These are phyloP conservation scores for Cyrtonyx montezumae DNA, from an alignment of 2,113 vertebrate genomes.

Conservation along the genomic window DNA sequence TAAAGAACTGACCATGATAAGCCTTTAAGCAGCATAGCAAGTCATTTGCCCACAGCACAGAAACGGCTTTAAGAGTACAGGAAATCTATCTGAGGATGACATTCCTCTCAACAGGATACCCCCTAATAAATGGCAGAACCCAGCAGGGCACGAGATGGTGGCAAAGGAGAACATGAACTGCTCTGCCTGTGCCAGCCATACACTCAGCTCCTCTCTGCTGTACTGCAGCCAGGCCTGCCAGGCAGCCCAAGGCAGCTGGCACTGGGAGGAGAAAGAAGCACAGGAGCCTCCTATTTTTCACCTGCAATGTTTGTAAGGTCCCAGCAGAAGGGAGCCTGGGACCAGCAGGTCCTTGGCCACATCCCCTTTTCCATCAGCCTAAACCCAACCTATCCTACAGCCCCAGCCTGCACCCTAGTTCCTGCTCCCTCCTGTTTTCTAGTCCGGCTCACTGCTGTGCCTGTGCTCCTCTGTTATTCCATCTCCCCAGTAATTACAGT, in stretches of 20 bases:
- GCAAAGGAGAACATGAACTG: neutral
- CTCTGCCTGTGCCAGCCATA: neutral
- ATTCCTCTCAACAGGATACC: neutral
- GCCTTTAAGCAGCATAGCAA: neutral
- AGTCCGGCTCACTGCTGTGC: neutral
- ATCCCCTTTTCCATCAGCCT: neutral
- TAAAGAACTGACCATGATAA: neutral
- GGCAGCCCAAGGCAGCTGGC: neutral
- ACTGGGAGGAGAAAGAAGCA: neutral
- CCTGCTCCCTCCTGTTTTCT: neutral
- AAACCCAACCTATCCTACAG: neutral
- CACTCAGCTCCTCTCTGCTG: neutral
- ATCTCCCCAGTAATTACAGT: neutral
- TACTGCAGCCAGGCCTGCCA: neutral
- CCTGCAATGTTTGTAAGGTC: neutral
- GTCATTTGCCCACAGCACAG: neutral
- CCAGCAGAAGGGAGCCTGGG: neutral
- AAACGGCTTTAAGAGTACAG: neutral
- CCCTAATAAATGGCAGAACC: neutral
- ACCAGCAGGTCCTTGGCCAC: neutral
- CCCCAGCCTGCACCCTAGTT: neutral
- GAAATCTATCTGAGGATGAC: neutral
- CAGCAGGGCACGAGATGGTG: fast-evolving
- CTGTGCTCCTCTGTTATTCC: neutral
- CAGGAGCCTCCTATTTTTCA: neutral